Conservation (phyloP, 2,888 invertebrate genomes). For the Eudemis profundana region DNA sequence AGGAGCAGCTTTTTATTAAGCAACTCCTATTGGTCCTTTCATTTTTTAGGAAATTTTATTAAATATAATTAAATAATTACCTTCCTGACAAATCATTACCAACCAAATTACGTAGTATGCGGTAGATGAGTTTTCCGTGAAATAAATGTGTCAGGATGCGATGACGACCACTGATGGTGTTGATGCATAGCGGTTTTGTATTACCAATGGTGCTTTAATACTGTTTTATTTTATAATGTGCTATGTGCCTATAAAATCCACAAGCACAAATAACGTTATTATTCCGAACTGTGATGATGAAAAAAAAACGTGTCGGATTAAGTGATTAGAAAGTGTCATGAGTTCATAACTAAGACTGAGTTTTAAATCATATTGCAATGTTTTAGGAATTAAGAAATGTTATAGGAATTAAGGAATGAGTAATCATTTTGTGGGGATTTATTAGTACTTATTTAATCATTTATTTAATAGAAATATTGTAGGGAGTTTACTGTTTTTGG, state of each 20-base stretch:
- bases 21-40: too few species aligned
- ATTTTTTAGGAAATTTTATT: neutral
- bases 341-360: too few species aligned
- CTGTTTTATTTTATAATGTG: neutral
- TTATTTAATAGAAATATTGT: too few species aligned
- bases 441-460: too few species aligned
- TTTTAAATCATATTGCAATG: too few species aligned
- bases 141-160: slow-evolving; percentile 10
- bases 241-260: neutral
- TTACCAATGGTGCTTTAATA: neutral
- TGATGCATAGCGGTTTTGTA: neutral
- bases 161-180: neutral
- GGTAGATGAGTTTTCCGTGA: neutral
- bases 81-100: neutral
- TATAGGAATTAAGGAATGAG: too few species aligned
- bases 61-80: neutral
- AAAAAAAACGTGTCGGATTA: too few species aligned
- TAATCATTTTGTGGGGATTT: too few species aligned
- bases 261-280: neutral
- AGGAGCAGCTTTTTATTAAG: too few species aligned
- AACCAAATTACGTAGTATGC: neutral
- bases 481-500: too few species aligned
- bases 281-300: neutral
- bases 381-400: too few species aligned
- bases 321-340: too few species aligned